Conservation (phyloP, 2,797 vertebrate genomes). For the Alectoris magna region DNA sequence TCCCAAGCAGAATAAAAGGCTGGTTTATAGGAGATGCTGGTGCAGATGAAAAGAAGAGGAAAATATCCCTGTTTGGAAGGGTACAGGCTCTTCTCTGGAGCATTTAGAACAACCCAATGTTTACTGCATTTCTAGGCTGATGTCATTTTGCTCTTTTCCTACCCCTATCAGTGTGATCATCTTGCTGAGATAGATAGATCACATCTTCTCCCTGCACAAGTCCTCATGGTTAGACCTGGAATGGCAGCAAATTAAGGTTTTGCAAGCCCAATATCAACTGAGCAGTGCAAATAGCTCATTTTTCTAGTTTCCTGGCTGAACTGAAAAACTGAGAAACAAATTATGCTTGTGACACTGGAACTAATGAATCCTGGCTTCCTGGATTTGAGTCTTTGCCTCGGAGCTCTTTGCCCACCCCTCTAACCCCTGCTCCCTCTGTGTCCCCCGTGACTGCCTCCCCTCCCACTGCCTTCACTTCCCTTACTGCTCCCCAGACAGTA, state of each 20-base stretch:
- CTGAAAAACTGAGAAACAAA: neutral
- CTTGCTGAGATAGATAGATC: neutral
- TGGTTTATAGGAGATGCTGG: constrained; percentile 36
- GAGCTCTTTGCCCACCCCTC: constrained; percentile 3
- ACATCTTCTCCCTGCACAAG: neutral
- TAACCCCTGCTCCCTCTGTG: neutral
- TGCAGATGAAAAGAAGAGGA: constrained; percentile 68
- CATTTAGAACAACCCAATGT: neutral
- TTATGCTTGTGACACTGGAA: neutral
- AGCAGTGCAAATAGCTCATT: neutral
- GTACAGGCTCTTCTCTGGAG: neutral
- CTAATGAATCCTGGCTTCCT: constrained; percentile 41
- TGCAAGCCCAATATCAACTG: neutral
- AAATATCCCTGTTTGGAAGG: constrained; percentile 32
- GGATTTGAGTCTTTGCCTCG: neutral
- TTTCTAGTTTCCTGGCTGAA: constrained; percentile 18
- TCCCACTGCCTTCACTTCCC: neutral
- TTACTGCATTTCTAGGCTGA: neutral
- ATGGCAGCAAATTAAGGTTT: neutral
- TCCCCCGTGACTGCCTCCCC: neutral
- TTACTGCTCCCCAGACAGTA: neutral
- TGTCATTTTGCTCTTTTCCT: neutral
- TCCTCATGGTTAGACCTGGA: neutral
- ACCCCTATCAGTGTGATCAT: neutral
- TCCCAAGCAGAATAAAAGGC: constrained; percentile 41